Evolutionary conservation across 2,888 invertebrate species (phyloP), one percentile per base, ranked within the genome.

Genomic region (Drosophila nigricruria): DNA sequence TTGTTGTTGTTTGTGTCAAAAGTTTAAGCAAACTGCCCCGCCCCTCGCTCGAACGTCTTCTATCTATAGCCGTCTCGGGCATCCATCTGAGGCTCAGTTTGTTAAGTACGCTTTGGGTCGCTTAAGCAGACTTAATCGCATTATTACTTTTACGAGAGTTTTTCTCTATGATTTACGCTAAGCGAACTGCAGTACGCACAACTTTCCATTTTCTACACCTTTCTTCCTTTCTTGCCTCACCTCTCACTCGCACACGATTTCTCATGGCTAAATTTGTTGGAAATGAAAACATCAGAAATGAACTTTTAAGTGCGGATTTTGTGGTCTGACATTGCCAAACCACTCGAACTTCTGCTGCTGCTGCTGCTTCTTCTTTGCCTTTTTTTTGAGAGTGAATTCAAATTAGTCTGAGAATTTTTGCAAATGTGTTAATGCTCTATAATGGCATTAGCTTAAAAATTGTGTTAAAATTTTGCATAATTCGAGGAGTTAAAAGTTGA

Each of bases 61-160:
- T 60, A 73, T 79, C 79, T 62, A 71, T 60, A 71, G 70, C 73
- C 59, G 64, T 70, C 62, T 32, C 60, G 62, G 58, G 76, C 71
- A 73, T 77, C 70, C 62, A 70, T 71, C 79, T 74, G 62, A 73
- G 75, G 75, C 75, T 67, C 77, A 82, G 82, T 82, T 82, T 82
- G 77, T 76, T 82, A 82, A 81, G 82, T 81, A 81, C 70, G 77
- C 79, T 81, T 82, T 82, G 78, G 82, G 82, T 82, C 81, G 81
- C 81, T 81, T 81, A 82, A 82, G 82, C 77, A 75, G 82, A 81
- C 82, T 82, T 83, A 83, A 83, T 82, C 82, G 82, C 79, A 82
- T 82, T 82, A 82, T 82, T 82, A 82, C 82, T 82, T 82, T 82
- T 82, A 82, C 82, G 82, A 82, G 82, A 82, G 78, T 82, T 82